Evolutionary conservation across 2,113 vertebrate genomes (phyloP).

Genomic region (Syngnathus scovelli): DNA sequence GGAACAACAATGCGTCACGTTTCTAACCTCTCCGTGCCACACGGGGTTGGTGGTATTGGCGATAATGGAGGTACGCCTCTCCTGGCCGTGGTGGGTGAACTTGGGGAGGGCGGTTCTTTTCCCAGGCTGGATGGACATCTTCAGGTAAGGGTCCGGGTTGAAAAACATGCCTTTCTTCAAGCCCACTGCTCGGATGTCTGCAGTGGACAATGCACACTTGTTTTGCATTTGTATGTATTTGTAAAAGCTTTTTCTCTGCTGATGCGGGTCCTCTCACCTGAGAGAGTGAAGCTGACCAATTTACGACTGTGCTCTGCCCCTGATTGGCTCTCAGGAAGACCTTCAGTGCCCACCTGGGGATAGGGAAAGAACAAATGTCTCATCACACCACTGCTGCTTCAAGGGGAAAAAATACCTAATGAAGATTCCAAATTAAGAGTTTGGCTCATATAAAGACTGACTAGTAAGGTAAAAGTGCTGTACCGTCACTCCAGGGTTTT

Average conservation of each 20-base stretch:
- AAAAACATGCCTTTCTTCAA: conserved; percentile 99
- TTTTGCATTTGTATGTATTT: not conserved
- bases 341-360: conserved; percentile 75
- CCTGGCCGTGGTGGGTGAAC: conserved; percentile 92
- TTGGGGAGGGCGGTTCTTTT: conserved; percentile 88
- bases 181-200: conserved; percentile 87
- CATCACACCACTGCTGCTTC: too few species aligned
- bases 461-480: not conserved
- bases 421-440: too few species aligned
- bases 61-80: conserved; percentile 86
- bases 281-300: conserved; percentile 91
- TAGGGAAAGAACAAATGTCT: conserved; percentile 17
- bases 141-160: conserved; percentile 95
- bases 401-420: too few species aligned
- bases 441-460: not conserved
- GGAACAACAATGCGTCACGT: not conserved
- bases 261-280: conserved; percentile 70
- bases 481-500: conserved; percentile 88
- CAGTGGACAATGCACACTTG: not conserved
- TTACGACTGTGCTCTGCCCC: conserved; percentile 81
- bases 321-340: conserved; percentile 76
- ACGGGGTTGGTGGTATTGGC: conserved; percentile 91
- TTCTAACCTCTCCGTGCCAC: conserved; percentile 89
- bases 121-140: conserved; percentile 95
- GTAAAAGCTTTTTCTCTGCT: not conserved